Evolutionary conservation across 2,797 vertebrate species (phyloP).

Genomic region (Notoglanidium macrostoma): DNA sequence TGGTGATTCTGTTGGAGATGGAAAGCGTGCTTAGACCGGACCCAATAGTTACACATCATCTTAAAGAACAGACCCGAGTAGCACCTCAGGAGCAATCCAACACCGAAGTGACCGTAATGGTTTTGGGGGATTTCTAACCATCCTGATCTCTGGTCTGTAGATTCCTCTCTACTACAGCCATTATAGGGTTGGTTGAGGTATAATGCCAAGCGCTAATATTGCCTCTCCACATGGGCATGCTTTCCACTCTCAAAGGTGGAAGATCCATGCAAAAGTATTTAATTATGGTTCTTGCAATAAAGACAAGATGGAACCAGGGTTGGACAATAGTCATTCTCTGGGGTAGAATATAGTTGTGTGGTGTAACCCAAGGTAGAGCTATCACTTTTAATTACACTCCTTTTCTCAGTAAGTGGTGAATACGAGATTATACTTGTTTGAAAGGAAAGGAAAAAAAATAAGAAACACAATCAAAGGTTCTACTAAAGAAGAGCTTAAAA

Average conservation of each 20-base stretch:
- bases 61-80: slow-evolving; percentile 78
- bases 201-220: background rate
- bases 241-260: slow-evolving; percentile 26
- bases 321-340: slow-evolving; percentile 52
- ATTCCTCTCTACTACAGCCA: background rate
- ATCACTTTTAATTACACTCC: slow-evolving; percentile 74
- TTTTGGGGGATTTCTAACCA: slow-evolving; percentile 54
- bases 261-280: slow-evolving; percentile 62
- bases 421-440: slow-evolving; percentile 70
- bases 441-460: slow-evolving; percentile 50
- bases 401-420: slow-evolving; percentile 76
- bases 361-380: slow-evolving; percentile 54
- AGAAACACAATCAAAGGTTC: slow-evolving; percentile 44
- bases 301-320: slow-evolving; percentile 61
- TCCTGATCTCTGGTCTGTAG: slow-evolving; percentile 34
- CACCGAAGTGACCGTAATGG: slow-evolving; percentile 67
- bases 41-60: slow-evolving; percentile 77
- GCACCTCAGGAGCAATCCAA: slow-evolving; percentile 72
- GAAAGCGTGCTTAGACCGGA: slow-evolving; percentile 69
- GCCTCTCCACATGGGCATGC: slow-evolving; percentile 9
- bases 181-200: slow-evolving; percentile 19
- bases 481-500: slow-evolving; percentile 42
- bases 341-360: slow-evolving; percentile 46
- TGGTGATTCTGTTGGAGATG: slow-evolving; percentile 65
- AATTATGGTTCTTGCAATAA: slow-evolving; percentile 69